Conservation (phyloP, 2,888 invertebrate genomes). For the Hypomecis atomaria region DNA sequence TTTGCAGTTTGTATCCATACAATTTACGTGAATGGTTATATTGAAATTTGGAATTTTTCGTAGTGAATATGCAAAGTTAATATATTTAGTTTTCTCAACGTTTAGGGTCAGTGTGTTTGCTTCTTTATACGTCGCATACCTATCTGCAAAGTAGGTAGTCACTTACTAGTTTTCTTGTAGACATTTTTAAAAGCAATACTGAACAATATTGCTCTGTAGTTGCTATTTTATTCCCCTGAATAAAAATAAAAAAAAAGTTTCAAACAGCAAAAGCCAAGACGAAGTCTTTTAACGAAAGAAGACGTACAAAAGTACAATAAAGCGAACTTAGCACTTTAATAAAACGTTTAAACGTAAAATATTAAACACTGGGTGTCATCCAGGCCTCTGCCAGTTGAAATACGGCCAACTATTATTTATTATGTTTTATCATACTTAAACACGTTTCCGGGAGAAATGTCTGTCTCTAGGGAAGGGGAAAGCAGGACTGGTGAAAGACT, state of each 20-base stretch:
- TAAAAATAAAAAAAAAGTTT: neutral
- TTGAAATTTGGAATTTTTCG: too few species aligned
- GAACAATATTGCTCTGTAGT: too few species aligned
- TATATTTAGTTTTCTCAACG: too few species aligned
- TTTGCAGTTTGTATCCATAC: too few species aligned
- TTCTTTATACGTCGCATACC: too few species aligned
- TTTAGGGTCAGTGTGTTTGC: too few species aligned
- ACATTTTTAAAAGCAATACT: too few species aligned
- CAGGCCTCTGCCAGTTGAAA: slow-evolving; percentile 32
- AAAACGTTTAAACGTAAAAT: slow-evolving; percentile 29
- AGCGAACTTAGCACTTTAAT: slow-evolving; percentile 26
- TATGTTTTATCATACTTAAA: slow-evolving; percentile 34
- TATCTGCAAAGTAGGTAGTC: too few species aligned
- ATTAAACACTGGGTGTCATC: slow-evolving; percentile 28
- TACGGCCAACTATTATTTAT: slow-evolving; percentile 38
- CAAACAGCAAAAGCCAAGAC: neutral
- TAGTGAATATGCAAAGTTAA: too few species aligned
- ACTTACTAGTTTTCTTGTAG: too few species aligned
- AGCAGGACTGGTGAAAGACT: slow-evolving; percentile 21
- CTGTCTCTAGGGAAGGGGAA: slow-evolving; percentile 21
- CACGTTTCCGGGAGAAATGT: slow-evolving; percentile 26
- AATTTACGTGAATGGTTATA: too few species aligned
- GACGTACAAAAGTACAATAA: slow-evolving; percentile 18
- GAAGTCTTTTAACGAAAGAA: neutral
- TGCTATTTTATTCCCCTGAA: too few species aligned